A percentile compares a stretch with the other conserved stretches of the same genome.
These are phyloP conservation scores for Blennius ocellaris DNA, from an alignment of 2,113 vertebrate genomes.

Conservation along the genomic window DNA sequence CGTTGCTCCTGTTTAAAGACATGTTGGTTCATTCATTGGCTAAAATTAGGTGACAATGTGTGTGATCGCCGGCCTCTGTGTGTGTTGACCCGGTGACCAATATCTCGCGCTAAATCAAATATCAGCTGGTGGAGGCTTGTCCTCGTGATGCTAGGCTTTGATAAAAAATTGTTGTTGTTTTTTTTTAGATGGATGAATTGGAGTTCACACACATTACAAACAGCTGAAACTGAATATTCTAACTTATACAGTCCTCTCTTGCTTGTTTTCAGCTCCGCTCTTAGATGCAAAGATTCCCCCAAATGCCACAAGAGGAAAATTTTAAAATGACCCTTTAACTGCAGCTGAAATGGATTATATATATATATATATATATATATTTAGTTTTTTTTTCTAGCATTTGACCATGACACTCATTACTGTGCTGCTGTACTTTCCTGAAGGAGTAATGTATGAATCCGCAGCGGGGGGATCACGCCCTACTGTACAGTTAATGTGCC, in stretches of 20 bases:
- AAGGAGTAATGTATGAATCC: conserved; percentile 17
- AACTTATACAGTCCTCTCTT: conserved; percentile 35
- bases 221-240: background rate
- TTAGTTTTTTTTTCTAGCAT: conserved; percentile 20
- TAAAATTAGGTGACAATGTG: too few relatives aligned
- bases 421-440: conserved; percentile 27
- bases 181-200: too few relatives aligned
- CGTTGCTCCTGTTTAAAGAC: too few relatives aligned
- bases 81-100: too few relatives aligned
- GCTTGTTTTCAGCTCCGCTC: conserved; percentile 36
- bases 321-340: conserved; percentile 67
- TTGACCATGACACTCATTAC: conserved; percentile 19
- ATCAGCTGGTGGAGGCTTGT: too few relatives aligned
- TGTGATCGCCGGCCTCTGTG: too few relatives aligned
- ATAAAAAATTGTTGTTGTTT: too few relatives aligned
- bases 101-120: too few relatives aligned
- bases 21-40: too few relatives aligned
- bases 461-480: conserved; percentile 23
- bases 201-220: conserved; percentile 4
- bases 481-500: too few relatives aligned
- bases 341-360: conserved; percentile 42
- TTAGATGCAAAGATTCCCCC: conserved; percentile 42
- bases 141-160: too few relatives aligned
- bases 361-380: too few relatives aligned
- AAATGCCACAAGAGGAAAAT: conserved; percentile 29